Evolutionary conservation across 2,888 invertebrate species (phyloP), one percentile per base, ranked within the genome.

Genomic region (Heliconius ismenius): DNA sequence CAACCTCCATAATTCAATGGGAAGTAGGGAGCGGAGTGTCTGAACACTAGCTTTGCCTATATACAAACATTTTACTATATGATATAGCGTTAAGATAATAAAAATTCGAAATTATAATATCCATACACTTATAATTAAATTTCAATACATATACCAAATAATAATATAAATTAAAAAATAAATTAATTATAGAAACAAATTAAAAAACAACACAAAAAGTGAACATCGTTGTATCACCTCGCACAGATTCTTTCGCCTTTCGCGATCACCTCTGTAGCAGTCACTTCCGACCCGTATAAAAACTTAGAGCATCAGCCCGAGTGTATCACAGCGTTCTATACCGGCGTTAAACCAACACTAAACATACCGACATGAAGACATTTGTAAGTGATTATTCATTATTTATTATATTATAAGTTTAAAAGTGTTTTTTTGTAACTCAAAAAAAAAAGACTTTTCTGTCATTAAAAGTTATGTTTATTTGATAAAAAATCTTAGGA

Each of bases 251-350:
- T 68, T 82, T 67, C 83, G 81, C 92, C 93, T 93, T 93, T 93
- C 93, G 89, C 87, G 84, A 82, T 75, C 65, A 76, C 84, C 69
- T 76, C 84, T 84, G 84, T 81, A 78, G 82, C 81, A 89, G 83
- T 93, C 94, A 91, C 93, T 93, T 93, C 93, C 93, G 90, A 81
- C 79, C 77, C 81, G 87, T 93, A 93, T 93, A 93, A 92, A 93
- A 91, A 88, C 88, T 89, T 88, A 88, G 89, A 89, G 87, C 90
- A 90, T 87, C 87, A 84, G 83, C 85, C 81, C 81, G 82, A 84
- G 84, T 83, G 82, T 86, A 92, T 90, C 93, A 93, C 87, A 90
- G 87, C 88, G 62, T 79, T 79, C 77, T 43, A 74, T 77, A 79
- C 78, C 78, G 78, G 76, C 74, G 78, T 76, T 77, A 36, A 73